Base-by-base conservation (phyloP, 2,888 invertebrate species). In the Tiphia femorata region DNA sequence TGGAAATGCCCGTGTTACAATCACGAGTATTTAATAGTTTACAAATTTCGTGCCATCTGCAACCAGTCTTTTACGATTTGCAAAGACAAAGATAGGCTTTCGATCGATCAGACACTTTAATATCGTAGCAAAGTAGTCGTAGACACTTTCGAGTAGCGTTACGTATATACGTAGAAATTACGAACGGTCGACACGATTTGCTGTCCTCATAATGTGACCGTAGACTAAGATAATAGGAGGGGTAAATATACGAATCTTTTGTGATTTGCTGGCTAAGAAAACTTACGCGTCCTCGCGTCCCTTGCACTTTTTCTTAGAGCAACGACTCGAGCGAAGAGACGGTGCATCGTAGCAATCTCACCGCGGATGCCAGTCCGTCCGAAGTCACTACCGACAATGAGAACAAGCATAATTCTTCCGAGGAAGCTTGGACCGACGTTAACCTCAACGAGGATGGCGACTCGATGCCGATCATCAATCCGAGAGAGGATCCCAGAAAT, bases 371-470 rank as follows among this genome's bases (percentile, higher is more conserved):
- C 6, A 82, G 81, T 67, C 81, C 78, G n/a, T 83, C 83, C 10
- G 82, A 83, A 49, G 71, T 81, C 16, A 83, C 81, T 17, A 83
- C 82, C 4, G 83, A 83, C 62, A 83, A 82, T 56, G 83, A 83
- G 61, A 83, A 82, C 59, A 83, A 83, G 43, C 78, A 78, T 16
- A 83, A 83, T 64, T 83, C 83, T 10, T 83, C 82, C 67, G 95
- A 95, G 75, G 95, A 95, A 76, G 94, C 93, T 43, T 96, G 96
- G 96, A 95, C 95, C 1, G 95, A 96, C 78, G 95, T 96, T 33
- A 96, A 95, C 82, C 85, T 96, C 44, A 95, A 96, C 77, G 95
- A 96, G 79, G 95, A 95, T 57, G 88, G 89, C 1, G 88, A 88
- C 58, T 77, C 84, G 17, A 76, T 83, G 40, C 80, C 82, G 27